Percentiles rank a stretch among this genome's conserved stretches.
phyloP scores from a whole-genome alignment of 2,113 vertebrate species.

The Pollachius pollachius region DNA sequence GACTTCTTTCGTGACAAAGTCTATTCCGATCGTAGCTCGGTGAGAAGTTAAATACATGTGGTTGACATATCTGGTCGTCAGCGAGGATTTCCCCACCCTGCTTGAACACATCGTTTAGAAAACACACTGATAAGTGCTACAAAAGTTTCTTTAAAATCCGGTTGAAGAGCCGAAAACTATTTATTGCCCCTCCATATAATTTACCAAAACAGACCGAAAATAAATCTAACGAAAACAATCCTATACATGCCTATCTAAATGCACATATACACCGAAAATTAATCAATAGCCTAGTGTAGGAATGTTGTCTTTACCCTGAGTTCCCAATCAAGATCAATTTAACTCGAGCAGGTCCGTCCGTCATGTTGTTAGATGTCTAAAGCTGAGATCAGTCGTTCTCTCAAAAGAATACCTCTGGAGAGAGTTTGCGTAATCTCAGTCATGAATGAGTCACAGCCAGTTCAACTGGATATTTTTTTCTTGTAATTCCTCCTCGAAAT shows the following conservation, averaged over 20 bases:
- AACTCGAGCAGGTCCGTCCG: constrained; percentile 35
- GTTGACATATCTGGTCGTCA: constrained; percentile 67
- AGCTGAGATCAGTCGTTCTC: not conserved
- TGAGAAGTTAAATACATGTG: constrained; percentile 60
- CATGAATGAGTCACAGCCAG: no score
- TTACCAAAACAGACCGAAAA: no score
- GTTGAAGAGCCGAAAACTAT: no score
- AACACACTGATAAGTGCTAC: no score
- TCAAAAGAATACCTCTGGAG: no score
- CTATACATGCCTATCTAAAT: constrained; percentile 21
- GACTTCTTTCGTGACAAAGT: constrained; percentile 65
- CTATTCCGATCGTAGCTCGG: constrained; percentile 58
- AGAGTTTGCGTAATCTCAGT: no score
- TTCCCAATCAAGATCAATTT: constrained; percentile 71
- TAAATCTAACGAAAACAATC: no score
- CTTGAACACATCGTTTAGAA: not conserved
- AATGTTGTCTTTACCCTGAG: constrained; percentile 63
- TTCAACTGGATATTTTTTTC: no score
- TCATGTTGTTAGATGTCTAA: constrained; percentile 25
- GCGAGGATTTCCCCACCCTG: constrained; percentile 68
- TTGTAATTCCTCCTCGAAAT: no score
- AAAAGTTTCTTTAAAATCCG: no score
- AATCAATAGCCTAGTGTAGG: no score
- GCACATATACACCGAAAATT: not conserved
- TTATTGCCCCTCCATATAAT: no score